Base-by-base conservation (phyloP, 2,888 invertebrate genomes). In the Heliconius aoede region DNA sequence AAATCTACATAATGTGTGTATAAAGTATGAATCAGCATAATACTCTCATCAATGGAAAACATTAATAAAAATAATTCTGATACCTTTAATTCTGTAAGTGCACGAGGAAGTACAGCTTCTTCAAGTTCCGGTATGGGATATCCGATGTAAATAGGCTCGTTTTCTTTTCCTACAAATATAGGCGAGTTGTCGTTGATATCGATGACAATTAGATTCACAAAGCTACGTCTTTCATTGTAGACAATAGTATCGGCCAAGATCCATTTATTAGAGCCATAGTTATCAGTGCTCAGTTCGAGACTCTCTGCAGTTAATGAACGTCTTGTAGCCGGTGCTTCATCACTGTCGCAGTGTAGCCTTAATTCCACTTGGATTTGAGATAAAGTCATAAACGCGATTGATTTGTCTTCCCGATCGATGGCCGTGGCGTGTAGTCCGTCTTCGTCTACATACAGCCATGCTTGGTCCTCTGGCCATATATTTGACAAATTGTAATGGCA, bases 141-240 rank as follows among this genome's bases (percentile, higher is more conserved):
- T 13, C 95, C 95, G 4, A 95, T 90, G 1, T 85, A 85, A 64
- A 95, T 84, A 3, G 93, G 90, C 79, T 90, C 89, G 18, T 84
- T 82, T 76, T 88, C 89, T 73, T 88, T 89, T 3, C 86, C 88
- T 36, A 86, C 79, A 80, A 95, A 95, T 85, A 90, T 86, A 1
- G 95, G 95, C 7, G 80, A 61, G 80, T 95, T 93, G 80, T 95
- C 95, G 81, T 95, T 95, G n/a, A 93, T 92, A 80, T 95, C 95
- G 28, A 92, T 92, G 1, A 95, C 93, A 76, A 95, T 91, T 65
- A 95, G 84, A 79, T 93, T 93, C 2, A 95, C 90, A 55, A 93
- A 85, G 80, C 91, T 93, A 65, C 90, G 85, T 79, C 90, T 86
- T 0, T 90, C 82, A 76, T 93, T 89, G 82, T 87, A 91, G 4